These are phyloP conservation scores for Oreochromis mossambicus DNA, from an alignment of 2,797 vertebrate species.

Conservation along the genomic window DNA sequence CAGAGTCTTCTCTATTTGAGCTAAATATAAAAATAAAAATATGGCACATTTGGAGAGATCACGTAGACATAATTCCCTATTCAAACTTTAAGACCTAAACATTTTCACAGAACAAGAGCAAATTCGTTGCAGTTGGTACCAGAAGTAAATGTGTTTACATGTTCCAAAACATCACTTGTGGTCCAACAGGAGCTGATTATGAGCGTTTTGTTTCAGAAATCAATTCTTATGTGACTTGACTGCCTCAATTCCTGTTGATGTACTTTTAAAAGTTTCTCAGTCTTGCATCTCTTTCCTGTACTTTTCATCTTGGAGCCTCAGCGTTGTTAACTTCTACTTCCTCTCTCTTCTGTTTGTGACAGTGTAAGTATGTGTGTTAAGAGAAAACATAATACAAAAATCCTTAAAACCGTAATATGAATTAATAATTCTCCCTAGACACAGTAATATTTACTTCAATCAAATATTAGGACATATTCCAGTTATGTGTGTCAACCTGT, in stretches of 20 bases:
- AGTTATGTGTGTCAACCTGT: neutral
- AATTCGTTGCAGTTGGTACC: accelerated
- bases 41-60: neutral
- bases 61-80: accelerated
- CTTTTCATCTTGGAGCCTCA: neutral
- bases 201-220: neutral
- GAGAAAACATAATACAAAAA: neutral
- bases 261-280: neutral
- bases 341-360: neutral
- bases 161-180: neutral
- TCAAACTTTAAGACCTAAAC: neutral
- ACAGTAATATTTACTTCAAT: neutral
- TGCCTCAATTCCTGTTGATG: neutral
- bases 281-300: neutral
- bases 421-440: neutral
- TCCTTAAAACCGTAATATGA: neutral
- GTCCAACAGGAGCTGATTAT: neutral
- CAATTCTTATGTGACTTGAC: neutral
- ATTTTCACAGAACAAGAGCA: neutral
- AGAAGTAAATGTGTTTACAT: accelerated
- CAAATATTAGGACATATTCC: neutral
- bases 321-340: neutral
- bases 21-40: neutral
- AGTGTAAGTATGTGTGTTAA: neutral
- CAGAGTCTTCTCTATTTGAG: neutral